Evolutionary conservation across 2,113 vertebrate species (phyloP), one percentile per base, ranked within the genome.

Genomic region (Otis tarda): DNA sequence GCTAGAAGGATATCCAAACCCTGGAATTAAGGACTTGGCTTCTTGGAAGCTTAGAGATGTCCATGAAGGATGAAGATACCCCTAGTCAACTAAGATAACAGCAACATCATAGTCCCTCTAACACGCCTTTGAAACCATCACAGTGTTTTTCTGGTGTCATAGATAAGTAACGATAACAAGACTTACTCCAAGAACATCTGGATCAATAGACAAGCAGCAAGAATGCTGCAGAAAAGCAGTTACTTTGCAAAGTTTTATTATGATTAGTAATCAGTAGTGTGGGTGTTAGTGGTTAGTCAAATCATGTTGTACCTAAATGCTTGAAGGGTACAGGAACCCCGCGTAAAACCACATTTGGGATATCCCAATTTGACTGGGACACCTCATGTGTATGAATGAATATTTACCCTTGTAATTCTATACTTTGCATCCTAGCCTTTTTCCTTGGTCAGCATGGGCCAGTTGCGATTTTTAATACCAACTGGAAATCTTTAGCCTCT

Each of bases 331-430:
- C 30, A 37, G 79, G 61, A 89, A 22, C 39, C 19, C 14, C 39
- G 4, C 18, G 43, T 82, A 47, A 85, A 65, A 45, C 24, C 43
- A 12, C 39, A 12, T 45, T 77, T 0, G 0, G 19, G 4, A 2
- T 73, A 28, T 9, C 49, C 24, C 12, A 33, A 0, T 45, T 60
- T 77, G 50, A 2, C 24, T 45, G 49, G 27, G 41, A 35, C 65
- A 64, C 31, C 27, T 63, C 11, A 30, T 7, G 5, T 57, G 9
- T 22, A 19, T 37, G 22, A 59, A 45, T 50, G 24, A 59, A 45
- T 50, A 30, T 30, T 56, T 41, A 71, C 22, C 7, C 21, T 41
- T 63, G 41, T 70, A 61, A 30, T 61, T 49, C 41, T 63, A 6
- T 56, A 13, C 18, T 56, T 82, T 37, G 4, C 2, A 1, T 57